Conservation (phyloP, 2,113 vertebrate genomes). For the Ophthalmolycus amberensis region DNA sequence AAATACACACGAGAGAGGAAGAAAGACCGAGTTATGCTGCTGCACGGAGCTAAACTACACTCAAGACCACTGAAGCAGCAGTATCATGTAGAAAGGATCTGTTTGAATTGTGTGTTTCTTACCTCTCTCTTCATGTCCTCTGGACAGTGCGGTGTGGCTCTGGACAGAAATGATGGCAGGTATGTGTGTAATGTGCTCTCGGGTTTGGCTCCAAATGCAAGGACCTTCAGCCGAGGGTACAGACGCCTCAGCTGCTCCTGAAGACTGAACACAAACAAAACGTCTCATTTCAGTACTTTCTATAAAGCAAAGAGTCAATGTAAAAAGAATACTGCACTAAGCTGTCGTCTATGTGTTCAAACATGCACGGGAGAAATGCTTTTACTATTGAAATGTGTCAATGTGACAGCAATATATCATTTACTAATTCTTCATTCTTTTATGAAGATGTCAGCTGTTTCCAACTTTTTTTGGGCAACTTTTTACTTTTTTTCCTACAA, state of each 20-base stretch:
- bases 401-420: background rate
- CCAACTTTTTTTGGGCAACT: too few relatives aligned
- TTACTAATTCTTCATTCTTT: background rate
- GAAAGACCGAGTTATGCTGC: background rate
- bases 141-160: conserved; percentile 89
- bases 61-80: background rate
- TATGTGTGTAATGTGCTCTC: conserved; percentile 91
- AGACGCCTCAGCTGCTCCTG: conserved; percentile 93
- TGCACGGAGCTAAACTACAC: background rate
- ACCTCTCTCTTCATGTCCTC: conserved; percentile 93
- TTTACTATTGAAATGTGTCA: background rate
- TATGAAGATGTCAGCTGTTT: background rate
- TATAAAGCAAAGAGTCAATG: background rate
- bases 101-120: conserved; percentile 21
- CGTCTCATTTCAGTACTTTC: background rate
- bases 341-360: background rate
- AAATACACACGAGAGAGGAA: background rate
- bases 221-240: conserved; percentile 93
- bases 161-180: conserved; percentile 96
- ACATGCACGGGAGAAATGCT: background rate
- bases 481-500: background rate
- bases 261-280: conserved; percentile 79
- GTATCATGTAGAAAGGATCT: background rate
- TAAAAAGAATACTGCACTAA: background rate
- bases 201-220: conserved; percentile 91